Base-by-base conservation (phyloP, 2,888 invertebrate species). In the Ophonus ardosiacus region DNA sequence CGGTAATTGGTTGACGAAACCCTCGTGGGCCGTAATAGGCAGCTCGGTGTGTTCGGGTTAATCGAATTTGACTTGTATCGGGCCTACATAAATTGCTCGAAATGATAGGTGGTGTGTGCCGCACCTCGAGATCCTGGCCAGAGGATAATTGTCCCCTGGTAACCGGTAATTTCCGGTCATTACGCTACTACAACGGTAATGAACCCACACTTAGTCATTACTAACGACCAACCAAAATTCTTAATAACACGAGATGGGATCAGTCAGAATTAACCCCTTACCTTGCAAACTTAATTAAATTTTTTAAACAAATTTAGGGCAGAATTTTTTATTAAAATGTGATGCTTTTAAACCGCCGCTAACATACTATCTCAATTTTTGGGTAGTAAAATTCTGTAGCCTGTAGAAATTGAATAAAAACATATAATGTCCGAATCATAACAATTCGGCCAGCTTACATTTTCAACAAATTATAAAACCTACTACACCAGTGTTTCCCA, bases 141-240 rank as follows among this genome's bases (percentile, higher is more conserved):
- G 85, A 59, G 85, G 86, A 87, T 88, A 88, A 88, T 88, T 88
- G 88, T 87, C 86, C 87, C 87, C 86, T 87, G 86, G 88, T 88
- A 88, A 88, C 88, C 87, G 88, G 88, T 88, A 87, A 88, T 88
- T 88, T 88, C 88, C 88, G 88, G 88, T 87, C 87, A 88, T 88
- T 88, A 88, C 87, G 87, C 88, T 88, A 88, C 88, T 87, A 87
- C 87, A 81, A 86, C 88, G 87, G 88, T 88, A 88, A 88, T 87
- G 88, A 88, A 87, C 88, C 86, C 86, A 85, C 86, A 87, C 87
- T 87, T 87, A 86, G 78, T 86, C 87, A 87, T 87, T 87, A 87
- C 86, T 87, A 87, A 87, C 87, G 86, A 87, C 86, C 87, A 87
- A 31, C 86, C 87, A 86, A 87, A 81, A 81, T 85, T 85, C 38